Percentiles rank a stretch among this genome's conserved stretches.
phyloP scores from a whole-genome alignment of 2,888 invertebrate genomes.

The Petrolisthes cinctipes region DNA sequence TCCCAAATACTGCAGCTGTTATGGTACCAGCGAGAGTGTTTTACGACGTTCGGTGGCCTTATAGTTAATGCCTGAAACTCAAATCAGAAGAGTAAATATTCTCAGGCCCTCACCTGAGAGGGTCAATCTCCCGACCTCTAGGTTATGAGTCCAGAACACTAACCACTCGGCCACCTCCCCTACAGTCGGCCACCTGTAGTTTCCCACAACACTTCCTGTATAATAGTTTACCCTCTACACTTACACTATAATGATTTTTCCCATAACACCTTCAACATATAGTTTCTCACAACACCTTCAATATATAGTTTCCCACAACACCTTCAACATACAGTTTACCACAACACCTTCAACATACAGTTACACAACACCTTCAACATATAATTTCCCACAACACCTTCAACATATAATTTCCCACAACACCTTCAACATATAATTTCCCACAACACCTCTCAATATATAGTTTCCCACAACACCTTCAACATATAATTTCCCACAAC shows the following conservation, averaged over 20 bases:
- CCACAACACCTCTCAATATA: neutral
- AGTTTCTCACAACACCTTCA: neutral
- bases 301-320: neutral
- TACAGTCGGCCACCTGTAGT: neutral
- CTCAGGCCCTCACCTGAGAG: too few species aligned
- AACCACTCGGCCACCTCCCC: neutral
- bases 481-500: neutral
- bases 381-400: neutral
- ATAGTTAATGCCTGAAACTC: too few species aligned
- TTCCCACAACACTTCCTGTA: neutral
- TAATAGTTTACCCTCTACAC: neutral
- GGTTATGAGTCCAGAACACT: neutral
- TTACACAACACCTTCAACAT: too few species aligned
- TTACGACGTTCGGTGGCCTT: too few species aligned
- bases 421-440: too few species aligned
- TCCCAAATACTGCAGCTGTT: too few species aligned
- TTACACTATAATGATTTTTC: neutral
- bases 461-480: too few species aligned
- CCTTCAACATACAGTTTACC: neutral
- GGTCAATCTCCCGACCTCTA: too few species aligned
- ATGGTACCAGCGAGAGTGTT: too few species aligned
- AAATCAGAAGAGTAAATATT: too few species aligned
- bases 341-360: neutral
- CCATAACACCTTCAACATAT: neutral
- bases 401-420: neutral